Percentiles rank a stretch among this genome's conserved stretches.
phyloP scores from a whole-genome alignment of 2,797 vertebrate genomes.

The Garrulus glandarius region DNA sequence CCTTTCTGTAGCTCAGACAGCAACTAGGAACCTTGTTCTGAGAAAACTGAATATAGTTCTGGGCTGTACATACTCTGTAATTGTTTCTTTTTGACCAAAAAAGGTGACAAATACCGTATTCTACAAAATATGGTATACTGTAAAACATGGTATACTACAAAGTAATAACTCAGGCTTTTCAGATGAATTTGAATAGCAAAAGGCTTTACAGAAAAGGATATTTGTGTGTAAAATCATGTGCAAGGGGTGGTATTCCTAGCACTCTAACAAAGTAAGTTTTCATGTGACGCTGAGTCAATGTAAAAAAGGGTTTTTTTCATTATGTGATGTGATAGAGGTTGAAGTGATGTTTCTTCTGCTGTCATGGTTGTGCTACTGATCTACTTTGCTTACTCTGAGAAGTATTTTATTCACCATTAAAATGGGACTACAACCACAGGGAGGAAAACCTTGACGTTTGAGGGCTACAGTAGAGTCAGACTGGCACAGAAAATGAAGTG shows the following conservation, averaged over 20 bases:
- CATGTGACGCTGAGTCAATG: fast-evolving
- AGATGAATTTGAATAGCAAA: neutral
- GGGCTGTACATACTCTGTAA: neutral
- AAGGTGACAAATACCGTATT: neutral
- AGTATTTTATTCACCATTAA: neutral
- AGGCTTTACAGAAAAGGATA: neutral
- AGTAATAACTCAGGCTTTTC: neutral
- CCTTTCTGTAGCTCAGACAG: neutral
- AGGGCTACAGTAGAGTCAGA: neutral
- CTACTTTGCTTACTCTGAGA: neutral
- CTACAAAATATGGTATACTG: neutral
- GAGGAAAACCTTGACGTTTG: neutral
- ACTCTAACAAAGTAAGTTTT: neutral
- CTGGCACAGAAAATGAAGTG: neutral
- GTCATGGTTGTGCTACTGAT: neutral
- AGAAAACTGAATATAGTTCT: neutral
- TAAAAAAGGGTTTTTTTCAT: neutral
- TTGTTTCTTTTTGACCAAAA: neutral
- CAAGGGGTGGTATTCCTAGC: neutral
- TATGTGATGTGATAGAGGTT: fast-evolving
- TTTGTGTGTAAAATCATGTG: neutral
- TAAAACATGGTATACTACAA: neutral
- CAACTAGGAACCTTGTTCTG: neutral
- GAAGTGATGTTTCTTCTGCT: neutral
- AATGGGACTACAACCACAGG: neutral